These are phyloP conservation scores for Agrotis ipsilon DNA, from an alignment of 2,888 invertebrate genomes.

Conservation along the genomic window DNA sequence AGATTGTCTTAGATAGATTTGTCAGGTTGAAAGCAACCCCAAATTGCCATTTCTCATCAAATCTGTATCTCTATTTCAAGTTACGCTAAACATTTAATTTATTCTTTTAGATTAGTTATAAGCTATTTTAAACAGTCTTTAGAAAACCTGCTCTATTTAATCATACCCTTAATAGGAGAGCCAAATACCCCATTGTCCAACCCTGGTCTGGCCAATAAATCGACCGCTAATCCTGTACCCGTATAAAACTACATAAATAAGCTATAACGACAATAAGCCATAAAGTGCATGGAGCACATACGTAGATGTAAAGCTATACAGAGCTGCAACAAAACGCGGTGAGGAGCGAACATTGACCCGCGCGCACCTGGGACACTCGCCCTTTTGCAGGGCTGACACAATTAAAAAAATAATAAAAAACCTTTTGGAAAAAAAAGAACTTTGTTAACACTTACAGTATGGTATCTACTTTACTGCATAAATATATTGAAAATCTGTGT, in stretches of 20 bases:
- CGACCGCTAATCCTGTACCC: conserved; percentile 10
- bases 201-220: conserved; percentile 6
- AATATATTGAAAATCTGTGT: no score
- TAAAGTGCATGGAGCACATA: conserved; percentile 44
- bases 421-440: no score
- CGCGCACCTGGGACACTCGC: conserved; percentile 74
- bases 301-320: conserved; percentile 19
- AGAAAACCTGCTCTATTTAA: conserved; percentile 11
- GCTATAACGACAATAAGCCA: conserved; percentile 28
- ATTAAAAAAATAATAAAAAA: no score
- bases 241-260: conserved; percentile 13
- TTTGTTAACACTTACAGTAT: no score
- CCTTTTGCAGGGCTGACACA: conserved; percentile 67
- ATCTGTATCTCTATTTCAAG: no score
- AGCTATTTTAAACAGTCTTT: neutral
- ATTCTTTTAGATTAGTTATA: no score
- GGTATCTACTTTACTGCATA: no score
- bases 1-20: neutral
- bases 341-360: conserved; percentile 67
- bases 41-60: neutral
- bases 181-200: conserved; percentile 2
- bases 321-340: conserved; percentile 41
- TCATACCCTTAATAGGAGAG: neutral
- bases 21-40: neutral
- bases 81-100: no score